A percentile compares a stretch with the other conserved stretches of the same genome.
phyloP scores from a whole-genome alignment of 2,888 invertebrate genomes.

The Eucriotettix oculatus region DNA sequence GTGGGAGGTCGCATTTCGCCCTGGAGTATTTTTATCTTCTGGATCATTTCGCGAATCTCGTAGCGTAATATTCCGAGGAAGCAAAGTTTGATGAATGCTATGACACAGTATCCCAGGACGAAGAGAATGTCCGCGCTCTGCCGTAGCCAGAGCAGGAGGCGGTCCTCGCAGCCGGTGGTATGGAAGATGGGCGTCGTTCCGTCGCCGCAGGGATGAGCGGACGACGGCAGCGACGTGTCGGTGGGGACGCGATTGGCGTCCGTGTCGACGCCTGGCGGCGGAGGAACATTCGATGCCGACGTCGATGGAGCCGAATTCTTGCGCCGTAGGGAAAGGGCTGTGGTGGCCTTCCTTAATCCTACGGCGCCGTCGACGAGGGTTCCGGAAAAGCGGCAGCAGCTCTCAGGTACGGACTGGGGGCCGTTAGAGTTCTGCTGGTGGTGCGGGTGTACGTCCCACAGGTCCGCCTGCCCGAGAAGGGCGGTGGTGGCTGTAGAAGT shows the following conservation, averaged over 20 bases:
- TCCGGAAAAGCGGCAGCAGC: neutral
- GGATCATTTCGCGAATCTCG: constrained; percentile 64
- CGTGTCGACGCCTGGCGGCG: neutral
- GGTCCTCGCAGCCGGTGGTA: constrained; percentile 50
- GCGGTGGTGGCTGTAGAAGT: constrained; percentile 19
- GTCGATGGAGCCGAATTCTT: too few relatives aligned
- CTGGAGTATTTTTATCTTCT: constrained; percentile 67
- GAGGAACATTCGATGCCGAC: neutral
- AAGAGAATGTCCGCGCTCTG: constrained; percentile 67
- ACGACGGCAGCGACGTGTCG: neutral
- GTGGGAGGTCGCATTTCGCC: constrained; percentile 31
- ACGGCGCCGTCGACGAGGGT: neutral
- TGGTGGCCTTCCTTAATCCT: neutral
- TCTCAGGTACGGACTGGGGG: neutral
- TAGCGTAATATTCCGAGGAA: constrained; percentile 67
- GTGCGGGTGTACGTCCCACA: neutral
- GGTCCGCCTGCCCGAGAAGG: constrained; percentile 10
- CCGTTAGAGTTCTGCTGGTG: neutral
- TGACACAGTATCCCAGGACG: constrained; percentile 71
- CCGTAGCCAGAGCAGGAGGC: constrained; percentile 54
- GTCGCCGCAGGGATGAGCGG: neutral
- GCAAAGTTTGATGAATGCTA: constrained; percentile 76
- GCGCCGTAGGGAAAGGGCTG: neutral
- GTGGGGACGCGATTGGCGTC: constrained; percentile 2
- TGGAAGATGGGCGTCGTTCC: constrained; percentile 5